phyloP scores from a whole-genome alignment of 2,888 invertebrate genomes.

The Macrophya annulata region DNA sequence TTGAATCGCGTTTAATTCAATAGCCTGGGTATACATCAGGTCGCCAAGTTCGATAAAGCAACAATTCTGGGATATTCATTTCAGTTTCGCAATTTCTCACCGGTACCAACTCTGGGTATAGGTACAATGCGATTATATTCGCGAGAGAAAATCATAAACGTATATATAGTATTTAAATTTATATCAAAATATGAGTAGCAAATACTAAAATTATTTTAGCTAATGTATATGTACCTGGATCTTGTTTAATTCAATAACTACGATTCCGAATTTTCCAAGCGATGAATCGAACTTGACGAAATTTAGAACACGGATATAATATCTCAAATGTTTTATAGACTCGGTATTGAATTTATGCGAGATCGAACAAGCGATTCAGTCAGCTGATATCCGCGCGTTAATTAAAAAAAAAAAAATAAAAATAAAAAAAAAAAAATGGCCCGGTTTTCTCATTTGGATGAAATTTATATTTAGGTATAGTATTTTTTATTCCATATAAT shows the following conservation, averaged over 20 bases:
- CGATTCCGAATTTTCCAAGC: too few relatives aligned
- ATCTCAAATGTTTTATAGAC: neutral
- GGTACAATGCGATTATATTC: neutral
- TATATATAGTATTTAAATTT: neutral
- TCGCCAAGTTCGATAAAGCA: slow-evolving; percentile 7
- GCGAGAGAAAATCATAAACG: neutral
- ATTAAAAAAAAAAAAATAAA: too few relatives aligned
- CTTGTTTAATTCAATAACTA: neutral
- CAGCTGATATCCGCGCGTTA: neutral
- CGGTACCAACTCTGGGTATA: neutral
- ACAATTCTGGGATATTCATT: slow-evolving; percentile 22
- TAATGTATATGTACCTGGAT: neutral
- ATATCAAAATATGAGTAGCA: neutral
- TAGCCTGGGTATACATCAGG: slow-evolving; percentile 22
- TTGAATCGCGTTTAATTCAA: slow-evolving; percentile 34
- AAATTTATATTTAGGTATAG: neutral
- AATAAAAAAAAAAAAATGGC: neutral
- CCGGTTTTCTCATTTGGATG: neutral
- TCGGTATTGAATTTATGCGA: neutral
- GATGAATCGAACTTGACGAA: neutral
- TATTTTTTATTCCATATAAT: too few relatives aligned
- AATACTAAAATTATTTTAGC: neutral
- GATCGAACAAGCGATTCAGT: neutral
- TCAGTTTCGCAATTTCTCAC: neutral
- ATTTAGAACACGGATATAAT: neutral